Conservation (phyloP, 2,888 invertebrate genomes). For the Eupithecia pulchellata region DNA sequence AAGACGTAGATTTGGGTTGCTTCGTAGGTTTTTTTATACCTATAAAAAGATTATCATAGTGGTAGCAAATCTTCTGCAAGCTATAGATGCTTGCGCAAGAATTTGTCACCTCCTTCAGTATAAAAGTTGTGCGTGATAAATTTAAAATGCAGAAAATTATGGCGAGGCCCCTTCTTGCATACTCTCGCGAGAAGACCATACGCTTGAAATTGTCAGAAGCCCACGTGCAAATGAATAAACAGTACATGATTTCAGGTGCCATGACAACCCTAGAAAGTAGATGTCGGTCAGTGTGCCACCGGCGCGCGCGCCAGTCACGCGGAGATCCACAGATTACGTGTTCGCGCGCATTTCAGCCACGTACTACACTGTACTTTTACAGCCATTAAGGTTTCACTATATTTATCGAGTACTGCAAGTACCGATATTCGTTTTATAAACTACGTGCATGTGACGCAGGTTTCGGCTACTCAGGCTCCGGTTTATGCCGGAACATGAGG, state of each 20-base stretch:
- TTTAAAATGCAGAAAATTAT: too few relatives aligned
- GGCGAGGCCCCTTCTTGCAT: neutral
- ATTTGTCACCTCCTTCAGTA: neutral
- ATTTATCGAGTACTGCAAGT: neutral
- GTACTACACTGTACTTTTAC: neutral
- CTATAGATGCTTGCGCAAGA: neutral
- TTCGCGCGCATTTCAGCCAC: slow-evolving; percentile 27
- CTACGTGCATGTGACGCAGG: neutral
- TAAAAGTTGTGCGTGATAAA: too few relatives aligned
- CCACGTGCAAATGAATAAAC: neutral
- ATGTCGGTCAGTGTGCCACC: slow-evolving; percentile 73
- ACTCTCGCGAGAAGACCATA: neutral
- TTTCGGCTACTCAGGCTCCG: neutral
- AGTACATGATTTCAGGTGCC: neutral
- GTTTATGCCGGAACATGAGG: neutral
- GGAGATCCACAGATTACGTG: slow-evolving; percentile 41
- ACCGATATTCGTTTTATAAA: neutral
- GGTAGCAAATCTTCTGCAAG: neutral
- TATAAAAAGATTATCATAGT: neutral
- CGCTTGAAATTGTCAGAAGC: neutral
- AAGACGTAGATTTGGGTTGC: neutral
- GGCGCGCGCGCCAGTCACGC: slow-evolving; percentile 62
- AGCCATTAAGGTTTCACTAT: slow-evolving; percentile 12
- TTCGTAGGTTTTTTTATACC: neutral
- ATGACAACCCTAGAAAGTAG: slow-evolving; percentile 47